phyloP scores from a whole-genome alignment of 2,888 invertebrate species.

The Saturnia pavonia region DNA sequence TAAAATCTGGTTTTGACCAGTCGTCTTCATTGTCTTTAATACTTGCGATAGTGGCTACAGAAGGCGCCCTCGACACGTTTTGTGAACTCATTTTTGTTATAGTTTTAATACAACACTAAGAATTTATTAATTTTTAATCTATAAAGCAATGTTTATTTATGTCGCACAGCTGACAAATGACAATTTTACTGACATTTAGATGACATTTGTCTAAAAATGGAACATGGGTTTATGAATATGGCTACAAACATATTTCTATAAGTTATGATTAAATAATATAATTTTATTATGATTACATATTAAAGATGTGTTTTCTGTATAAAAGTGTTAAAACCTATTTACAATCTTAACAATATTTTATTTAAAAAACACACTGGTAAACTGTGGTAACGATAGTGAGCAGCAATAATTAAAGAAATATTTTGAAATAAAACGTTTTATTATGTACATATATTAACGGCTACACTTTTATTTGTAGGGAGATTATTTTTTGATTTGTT shows the following conservation, averaged over 20 bases:
- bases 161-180: constrained; percentile 24
- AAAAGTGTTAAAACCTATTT: background rate
- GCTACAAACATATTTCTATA: background rate
- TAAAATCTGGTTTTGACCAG: constrained; percentile 61
- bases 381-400: too few relatives aligned
- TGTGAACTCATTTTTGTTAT: constrained; percentile 46
- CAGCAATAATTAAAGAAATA: too few relatives aligned
- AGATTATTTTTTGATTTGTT: too few relatives aligned
- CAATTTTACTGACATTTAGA: constrained; percentile 27
- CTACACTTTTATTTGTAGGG: too few relatives aligned
- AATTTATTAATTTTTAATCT: constrained; percentile 14
- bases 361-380: too few relatives aligned
- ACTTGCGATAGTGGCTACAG: constrained; percentile 2
- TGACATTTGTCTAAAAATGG: constrained; percentile 25
- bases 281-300: background rate
- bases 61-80: constrained; percentile 17
- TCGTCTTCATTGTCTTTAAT: constrained; percentile 40
- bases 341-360: too few relatives aligned
- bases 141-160: constrained; percentile 12
- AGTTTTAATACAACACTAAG: constrained; percentile 23
- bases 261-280: background rate
- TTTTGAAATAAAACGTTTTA: too few relatives aligned
- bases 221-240: constrained; percentile 13
- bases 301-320: background rate
- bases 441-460: too few relatives aligned